Conservation (phyloP, 2,888 invertebrate species). For the Microctonus aethiopoides region DNA sequence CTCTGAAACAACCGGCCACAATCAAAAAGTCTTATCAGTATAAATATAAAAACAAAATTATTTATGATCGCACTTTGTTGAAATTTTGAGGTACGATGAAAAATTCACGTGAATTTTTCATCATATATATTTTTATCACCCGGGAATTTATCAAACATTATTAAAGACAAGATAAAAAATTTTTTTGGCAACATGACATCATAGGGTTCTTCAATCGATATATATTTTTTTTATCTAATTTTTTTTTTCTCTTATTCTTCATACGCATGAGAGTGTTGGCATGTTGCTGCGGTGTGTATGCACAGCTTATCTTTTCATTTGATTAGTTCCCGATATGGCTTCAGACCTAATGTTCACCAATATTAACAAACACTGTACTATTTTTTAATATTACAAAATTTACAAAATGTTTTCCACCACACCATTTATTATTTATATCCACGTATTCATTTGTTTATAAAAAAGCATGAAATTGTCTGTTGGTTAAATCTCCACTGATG, state of each 20-base stretch:
- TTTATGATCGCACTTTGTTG: neutral
- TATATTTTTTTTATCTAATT: neutral
- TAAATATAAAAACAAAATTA: neutral
- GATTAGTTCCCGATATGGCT: neutral
- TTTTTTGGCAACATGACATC: constrained; percentile 13
- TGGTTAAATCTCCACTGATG: constrained; percentile 23
- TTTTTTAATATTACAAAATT: neutral
- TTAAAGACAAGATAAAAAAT: constrained; percentile 2
- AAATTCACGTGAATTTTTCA: neutral
- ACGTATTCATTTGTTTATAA: constrained; percentile 6
- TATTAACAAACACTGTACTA: neutral
- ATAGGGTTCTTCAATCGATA: neutral
- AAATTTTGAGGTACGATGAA: neutral
- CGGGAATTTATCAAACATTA: neutral
- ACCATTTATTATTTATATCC: neutral
- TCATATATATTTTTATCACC: constrained; percentile 1
- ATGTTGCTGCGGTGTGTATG: neutral
- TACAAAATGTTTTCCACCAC: neutral
- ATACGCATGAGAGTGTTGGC: neutral
- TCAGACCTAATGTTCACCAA: neutral
- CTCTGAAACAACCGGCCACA: neutral
- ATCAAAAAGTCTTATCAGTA: neutral
- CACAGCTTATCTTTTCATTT: neutral
- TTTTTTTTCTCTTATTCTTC: neutral
- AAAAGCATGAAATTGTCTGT: constrained; percentile 32